Base-by-base conservation (phyloP, 2,888 invertebrate species). In the Andrena bucephala region DNA sequence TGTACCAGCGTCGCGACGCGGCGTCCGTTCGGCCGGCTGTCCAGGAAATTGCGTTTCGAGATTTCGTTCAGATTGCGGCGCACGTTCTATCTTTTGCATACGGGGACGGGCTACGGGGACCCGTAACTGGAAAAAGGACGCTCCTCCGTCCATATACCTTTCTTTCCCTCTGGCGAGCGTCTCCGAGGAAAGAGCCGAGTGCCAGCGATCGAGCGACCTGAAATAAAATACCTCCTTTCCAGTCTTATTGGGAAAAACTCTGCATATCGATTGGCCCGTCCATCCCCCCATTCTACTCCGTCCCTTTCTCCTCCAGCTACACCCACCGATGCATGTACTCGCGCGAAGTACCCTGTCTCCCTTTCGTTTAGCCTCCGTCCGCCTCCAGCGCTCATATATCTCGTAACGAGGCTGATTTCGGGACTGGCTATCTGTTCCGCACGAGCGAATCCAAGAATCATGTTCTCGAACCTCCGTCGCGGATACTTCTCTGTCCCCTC, bases 41-140 rank as follows among this genome's bases (percentile, higher is more conserved):
- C 83, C 90, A 90, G 91, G 91, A 92, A 93, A 93, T 92, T 91
- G 91, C 87, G 89, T 92, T 90, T 90, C 84, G 86, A 90, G 91
- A 92, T 92, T 91, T 91, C 89, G 88, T 89, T 85, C 84, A 86
- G 92, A 92, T 90, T 90, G 89, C 85, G 81, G 81, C 75, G 86
- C 87, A 85, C 86, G 85, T 89, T 73, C 87, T 85, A 90, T 90
- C 89, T 90, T 90, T 87, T 90, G 90, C 90, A 91, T 90, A 83
- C 87, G 77, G 24, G 80, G 69, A 84, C 81, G 70, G 65, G 33
- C 66, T 16, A 57, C 42, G 36, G 57, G 24, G 33, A 54, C 36
- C 60, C 57, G 16, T 42, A 24, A 48, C 16, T 63, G n/a, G 54
- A 54, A 29, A 42, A 65, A 57, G 29, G 52, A 31, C 52, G 27